Evolutionary conservation across 2,888 invertebrate species (phyloP).

Genomic region (Cremastinae sp.): DNA sequence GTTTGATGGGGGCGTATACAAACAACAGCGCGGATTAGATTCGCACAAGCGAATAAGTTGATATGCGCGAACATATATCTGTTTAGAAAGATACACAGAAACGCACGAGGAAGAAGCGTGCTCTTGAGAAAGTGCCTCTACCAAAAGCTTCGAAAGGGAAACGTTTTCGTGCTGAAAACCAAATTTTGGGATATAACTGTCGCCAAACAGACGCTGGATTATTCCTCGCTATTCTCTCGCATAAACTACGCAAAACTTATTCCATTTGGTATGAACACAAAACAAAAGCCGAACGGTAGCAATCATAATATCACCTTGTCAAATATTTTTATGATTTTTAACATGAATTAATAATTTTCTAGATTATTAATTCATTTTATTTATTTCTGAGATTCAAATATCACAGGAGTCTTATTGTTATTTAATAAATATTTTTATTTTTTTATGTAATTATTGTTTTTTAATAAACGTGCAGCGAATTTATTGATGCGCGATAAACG

Average conservation of each 20-base stretch:
- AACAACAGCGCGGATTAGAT: slow-evolving; percentile 60
- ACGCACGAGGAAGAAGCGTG: not conserved
- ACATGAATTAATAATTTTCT: too few species aligned
- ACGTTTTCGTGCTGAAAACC: slow-evolving; percentile 34
- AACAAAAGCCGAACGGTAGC: too few species aligned
- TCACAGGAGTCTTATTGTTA: too few species aligned
- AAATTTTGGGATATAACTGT: slow-evolving; percentile 25
- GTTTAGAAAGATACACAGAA: slow-evolving; percentile 3
- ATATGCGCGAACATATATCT: slow-evolving; percentile 11
- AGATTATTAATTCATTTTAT: too few species aligned
- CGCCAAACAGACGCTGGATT: slow-evolving; percentile 2
- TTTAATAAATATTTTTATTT: too few species aligned
- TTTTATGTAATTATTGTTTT: too few species aligned
- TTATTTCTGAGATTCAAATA: too few species aligned
- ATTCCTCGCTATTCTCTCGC: slow-evolving; percentile 3
- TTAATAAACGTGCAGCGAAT: too few species aligned
- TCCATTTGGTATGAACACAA: not conserved
- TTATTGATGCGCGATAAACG: too few species aligned
- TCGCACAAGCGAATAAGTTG: slow-evolving; percentile 40
- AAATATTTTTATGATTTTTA: too few species aligned
- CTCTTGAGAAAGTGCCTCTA: slow-evolving; percentile 37
- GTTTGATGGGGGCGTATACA: slow-evolving; percentile 61
- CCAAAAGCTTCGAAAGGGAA: slow-evolving; percentile 17
- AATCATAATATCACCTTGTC: too few species aligned
- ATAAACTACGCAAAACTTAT: slow-evolving; percentile 12